phyloP scores from a whole-genome alignment of 2,888 invertebrate species.

The Drosophila neotestacea region DNA sequence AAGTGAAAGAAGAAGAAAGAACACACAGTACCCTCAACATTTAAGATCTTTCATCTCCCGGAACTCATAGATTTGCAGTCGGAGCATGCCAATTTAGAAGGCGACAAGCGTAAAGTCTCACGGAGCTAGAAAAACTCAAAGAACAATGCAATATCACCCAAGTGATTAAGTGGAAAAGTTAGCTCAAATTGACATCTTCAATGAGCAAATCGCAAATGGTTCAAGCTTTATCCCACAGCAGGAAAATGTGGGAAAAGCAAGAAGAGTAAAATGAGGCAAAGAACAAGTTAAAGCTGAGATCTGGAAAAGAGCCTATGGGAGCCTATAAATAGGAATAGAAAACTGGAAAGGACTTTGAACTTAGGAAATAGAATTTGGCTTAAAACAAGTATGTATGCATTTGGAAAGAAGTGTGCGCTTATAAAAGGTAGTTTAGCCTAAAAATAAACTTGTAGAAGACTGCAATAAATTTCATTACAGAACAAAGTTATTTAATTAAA shows the following conservation, averaged over 20 bases:
- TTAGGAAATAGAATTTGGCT: too few species aligned
- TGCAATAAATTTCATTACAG: too few species aligned
- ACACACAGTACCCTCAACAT: conserved; percentile 7
- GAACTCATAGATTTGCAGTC: background rate
- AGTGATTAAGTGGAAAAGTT: conserved; percentile 60
- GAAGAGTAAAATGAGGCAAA: too few species aligned
- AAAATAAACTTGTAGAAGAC: too few species aligned
- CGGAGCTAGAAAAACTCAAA: conserved; percentile 6
- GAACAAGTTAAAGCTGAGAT: too few species aligned
- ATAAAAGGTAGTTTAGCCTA: too few species aligned
- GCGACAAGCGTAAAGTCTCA: conserved; percentile 41
- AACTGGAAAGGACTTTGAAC: too few species aligned
- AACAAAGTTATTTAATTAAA: too few species aligned
- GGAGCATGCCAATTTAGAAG: conserved; percentile 42
- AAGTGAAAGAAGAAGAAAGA: conserved; percentile 7
- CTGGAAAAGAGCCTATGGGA: too few species aligned
- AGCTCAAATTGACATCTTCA: conserved; percentile 29
- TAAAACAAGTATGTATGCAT: too few species aligned
- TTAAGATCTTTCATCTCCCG: conserved; percentile 4
- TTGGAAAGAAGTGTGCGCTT: too few species aligned
- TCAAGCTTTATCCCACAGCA: background rate
- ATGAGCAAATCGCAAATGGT: conserved; percentile 10
- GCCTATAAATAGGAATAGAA: too few species aligned
- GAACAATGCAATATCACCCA: conserved; percentile 40
- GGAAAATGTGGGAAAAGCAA: background rate